Percentiles rank a stretch among this genome's conserved stretches.
These are phyloP conservation scores for Chiloscyllium plagiosum DNA, from an alignment of 2,113 vertebrate species.

Conservation along the genomic window DNA sequence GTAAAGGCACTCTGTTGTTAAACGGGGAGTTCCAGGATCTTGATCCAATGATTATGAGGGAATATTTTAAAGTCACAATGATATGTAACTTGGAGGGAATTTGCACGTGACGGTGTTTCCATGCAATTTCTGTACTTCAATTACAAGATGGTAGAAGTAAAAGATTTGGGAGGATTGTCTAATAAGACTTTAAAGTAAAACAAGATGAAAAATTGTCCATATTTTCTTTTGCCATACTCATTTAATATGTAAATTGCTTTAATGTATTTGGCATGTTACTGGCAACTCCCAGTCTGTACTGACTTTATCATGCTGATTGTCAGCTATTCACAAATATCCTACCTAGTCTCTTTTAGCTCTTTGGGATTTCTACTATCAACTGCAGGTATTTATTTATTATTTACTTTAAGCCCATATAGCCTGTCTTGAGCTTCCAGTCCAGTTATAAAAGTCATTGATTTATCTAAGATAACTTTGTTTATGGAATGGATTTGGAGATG, in stretches of 20 bases:
- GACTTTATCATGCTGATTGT: background rate
- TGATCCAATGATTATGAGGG: background rate
- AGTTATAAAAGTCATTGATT: background rate
- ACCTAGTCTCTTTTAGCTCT: background rate
- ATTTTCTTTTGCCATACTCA: background rate
- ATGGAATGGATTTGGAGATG: background rate
- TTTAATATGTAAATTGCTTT: background rate
- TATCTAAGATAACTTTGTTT: background rate
- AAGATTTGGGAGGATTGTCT: background rate
- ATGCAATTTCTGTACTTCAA: background rate
- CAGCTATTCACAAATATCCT: background rate
- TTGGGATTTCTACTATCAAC: background rate
- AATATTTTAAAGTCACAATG: background rate
- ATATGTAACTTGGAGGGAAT: background rate
- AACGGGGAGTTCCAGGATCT: background rate
- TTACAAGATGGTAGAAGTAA: background rate
- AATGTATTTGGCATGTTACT: background rate
- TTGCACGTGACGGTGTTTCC: background rate
- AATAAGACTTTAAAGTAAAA: background rate
- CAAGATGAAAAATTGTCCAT: background rate
- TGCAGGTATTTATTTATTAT: background rate
- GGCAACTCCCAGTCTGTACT: background rate
- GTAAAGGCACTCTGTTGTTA: background rate
- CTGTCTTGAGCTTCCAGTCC: background rate
- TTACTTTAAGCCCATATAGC: background rate